phyloP scores from a whole-genome alignment of 2,888 invertebrate species.

The Leptopilina drosophilae region DNA sequence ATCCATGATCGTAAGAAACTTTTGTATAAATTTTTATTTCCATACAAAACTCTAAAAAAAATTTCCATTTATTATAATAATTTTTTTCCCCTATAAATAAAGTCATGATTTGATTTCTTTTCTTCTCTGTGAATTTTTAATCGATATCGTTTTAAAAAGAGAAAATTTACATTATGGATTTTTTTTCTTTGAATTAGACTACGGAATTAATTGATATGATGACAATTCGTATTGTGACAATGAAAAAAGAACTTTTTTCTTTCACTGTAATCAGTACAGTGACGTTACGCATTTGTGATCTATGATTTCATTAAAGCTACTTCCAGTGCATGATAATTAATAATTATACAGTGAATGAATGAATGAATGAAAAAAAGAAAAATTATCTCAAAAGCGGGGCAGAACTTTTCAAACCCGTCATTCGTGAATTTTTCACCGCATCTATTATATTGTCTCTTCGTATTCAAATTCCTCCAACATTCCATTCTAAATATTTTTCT shows the following conservation, averaged over 20 bases:
- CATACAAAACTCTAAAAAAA: too few species aligned
- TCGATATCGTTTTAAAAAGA: too few species aligned
- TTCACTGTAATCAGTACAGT: slow-evolving; percentile 7
- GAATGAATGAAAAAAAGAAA: not conserved
- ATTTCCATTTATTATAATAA: too few species aligned
- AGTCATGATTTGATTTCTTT: too few species aligned
- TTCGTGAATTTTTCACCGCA: not conserved
- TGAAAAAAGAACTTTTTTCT: slow-evolving; percentile 15
- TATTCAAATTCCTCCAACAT: not conserved
- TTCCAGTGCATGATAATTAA: slow-evolving; percentile 28
- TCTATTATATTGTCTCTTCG: not conserved
- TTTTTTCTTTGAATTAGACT: too few species aligned
- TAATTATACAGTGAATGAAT: slow-evolving; percentile 5
- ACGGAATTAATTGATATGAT: not conserved
- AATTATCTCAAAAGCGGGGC: not conserved
- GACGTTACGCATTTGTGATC: slow-evolving; percentile 16
- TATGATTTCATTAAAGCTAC: slow-evolving; percentile 29
- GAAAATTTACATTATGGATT: too few species aligned
- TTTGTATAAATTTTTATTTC: too few species aligned
- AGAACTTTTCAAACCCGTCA: not conserved
- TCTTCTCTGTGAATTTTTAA: too few species aligned
- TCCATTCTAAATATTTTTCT: not conserved
- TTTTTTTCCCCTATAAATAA: too few species aligned
- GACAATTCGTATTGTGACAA: slow-evolving; percentile 1
- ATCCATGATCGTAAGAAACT: too few species aligned